Evolutionary conservation across 2,888 invertebrate genomes (phyloP).

Genomic region (Osedax fenrisi): DNA sequence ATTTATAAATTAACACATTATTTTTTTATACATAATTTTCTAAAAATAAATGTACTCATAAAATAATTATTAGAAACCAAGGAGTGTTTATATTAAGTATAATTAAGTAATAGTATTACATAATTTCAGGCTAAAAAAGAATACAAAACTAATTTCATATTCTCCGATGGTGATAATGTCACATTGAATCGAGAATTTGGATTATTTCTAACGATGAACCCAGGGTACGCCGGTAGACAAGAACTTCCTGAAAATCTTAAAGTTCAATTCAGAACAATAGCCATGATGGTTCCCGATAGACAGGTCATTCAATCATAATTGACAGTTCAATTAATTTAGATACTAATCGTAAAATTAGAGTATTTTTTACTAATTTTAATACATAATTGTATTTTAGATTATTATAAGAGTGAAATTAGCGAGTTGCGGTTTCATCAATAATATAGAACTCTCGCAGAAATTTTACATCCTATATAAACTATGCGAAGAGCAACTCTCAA

Average conservation of each 20-base stretch:
- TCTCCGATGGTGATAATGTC: constrained; percentile 72
- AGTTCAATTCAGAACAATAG: constrained; percentile 73
- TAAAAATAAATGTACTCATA: too few relatives aligned
- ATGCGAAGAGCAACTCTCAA: constrained; percentile 78
- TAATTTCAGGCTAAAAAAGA: constrained; percentile 53
- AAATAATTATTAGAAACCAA: too few relatives aligned
- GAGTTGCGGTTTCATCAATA: constrained; percentile 77
- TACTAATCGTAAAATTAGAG: too few relatives aligned
- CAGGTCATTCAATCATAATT: constrained; percentile 52
- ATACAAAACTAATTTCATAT: constrained; percentile 52
- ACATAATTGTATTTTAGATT: constrained; percentile 57
- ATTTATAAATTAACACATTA: too few relatives aligned
- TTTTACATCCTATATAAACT: constrained; percentile 75
- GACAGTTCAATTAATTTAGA: not conserved
- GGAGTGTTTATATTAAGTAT: too few relatives aligned
- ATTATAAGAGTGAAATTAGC: constrained; percentile 79
- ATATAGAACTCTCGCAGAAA: constrained; percentile 65
- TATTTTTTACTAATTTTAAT: too few relatives aligned
- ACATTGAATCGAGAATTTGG: constrained; percentile 73
- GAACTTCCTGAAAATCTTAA: constrained; percentile 80
- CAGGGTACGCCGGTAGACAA: constrained; percentile 79
- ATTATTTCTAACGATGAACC: constrained; percentile 61
- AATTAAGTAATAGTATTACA: not conserved
- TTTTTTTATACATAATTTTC: too few relatives aligned
- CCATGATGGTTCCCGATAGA: constrained; percentile 86